Evolutionary conservation across 2,113 vertebrate genomes (phyloP), one percentile per base, ranked within the genome.

Genomic region (Zapus hudsonius): DNA sequence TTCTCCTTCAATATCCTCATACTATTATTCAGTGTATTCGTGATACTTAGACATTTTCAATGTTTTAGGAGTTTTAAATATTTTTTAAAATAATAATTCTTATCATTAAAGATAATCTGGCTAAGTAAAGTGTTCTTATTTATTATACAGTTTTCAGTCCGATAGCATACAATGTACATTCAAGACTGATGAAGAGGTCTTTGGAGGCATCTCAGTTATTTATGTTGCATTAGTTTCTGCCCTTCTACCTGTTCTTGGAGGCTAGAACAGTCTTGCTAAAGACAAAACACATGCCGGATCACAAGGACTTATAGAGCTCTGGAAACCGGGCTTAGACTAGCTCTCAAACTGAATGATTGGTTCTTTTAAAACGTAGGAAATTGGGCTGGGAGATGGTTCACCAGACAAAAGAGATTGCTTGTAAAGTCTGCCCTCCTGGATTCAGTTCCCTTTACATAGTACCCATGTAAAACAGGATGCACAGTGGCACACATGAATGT

Each of bases 41-140:
- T 7, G 76, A 17, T 66, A 36, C 2, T 59, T 91, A 33, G 15
- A 22, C 20, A 75, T 52, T 78, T 78, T 33, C 31, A 33, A 52
- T 33, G 31, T n/a, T 22, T 52, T 31, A 7, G 33, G 38, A 42
- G 9, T 63, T 84, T 87, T 61, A 82, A 83, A 74, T 72, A 64
- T 81, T 4, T 75, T 83, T 93, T 47, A 36, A 83, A 91, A 63
- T 44, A 23, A 0, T 67, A 63, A 81, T 72, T 95, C n/a, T 93
- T 82, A 0, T 52, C 31, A n/a, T 84, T 22, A n/a, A 87, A 67
- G 29, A 61, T 78, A 74, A 83, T 55, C 7, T 85, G 42, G 16
- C 70, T 64, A 84, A 52, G 3, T 76, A 20, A 81, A 61, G 27
- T 80, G 63, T 67, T 57, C 11, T 79, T 16, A 81, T 82, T 80